Base-by-base conservation (phyloP, 2,888 invertebrate species). In the Erpobdella octoculata region DNA sequence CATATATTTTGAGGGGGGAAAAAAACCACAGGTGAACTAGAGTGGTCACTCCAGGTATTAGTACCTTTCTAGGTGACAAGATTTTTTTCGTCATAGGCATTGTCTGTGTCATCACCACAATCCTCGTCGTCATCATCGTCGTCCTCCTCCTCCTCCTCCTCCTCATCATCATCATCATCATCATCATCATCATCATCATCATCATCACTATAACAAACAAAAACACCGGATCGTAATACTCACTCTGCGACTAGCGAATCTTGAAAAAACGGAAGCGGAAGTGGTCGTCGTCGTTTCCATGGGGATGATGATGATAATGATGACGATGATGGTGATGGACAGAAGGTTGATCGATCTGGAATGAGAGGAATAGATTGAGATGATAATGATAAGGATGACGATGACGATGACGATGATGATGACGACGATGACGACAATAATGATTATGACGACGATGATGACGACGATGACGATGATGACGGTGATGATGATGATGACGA, bases 351-450 rank as follows among this genome's bases (percentile, higher is more conserved):
- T 59, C 18, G 8, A n/a, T 12, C 12, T 59, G 25, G 8, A n/a
- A 21, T 9, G 12, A 21, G 8, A n/a, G 25, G 8, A n/a, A 25
- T 9, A n/a, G 59, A 12, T 59, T 12, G 8, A n/a, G 59, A 12
- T 59, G 59, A 59, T 59, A 25, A 64, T 64, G 64, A 64, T 64
- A 6, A 64, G 18, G 64, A 64, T 64, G 35, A 64, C 6, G 2
- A 64, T 64, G 46, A 46, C 21, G 46, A 3, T 3, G 2, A 46
- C 5, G 46, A 1, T 53, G 1, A 5, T 46, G 5, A 46, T 46
- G 46, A 46, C 5, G 46, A 46, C 46, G 46, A 53, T 53, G 53
- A 53, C 53, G 28, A 53, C 12, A 25, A 25, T 28, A 3, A 53
- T 53, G 6, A 3, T 25, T 28, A 53, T 12, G 53, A 53, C 53